phyloP scores from a whole-genome alignment of 2,888 invertebrate species.

The Megaustenia siamemsis region DNA sequence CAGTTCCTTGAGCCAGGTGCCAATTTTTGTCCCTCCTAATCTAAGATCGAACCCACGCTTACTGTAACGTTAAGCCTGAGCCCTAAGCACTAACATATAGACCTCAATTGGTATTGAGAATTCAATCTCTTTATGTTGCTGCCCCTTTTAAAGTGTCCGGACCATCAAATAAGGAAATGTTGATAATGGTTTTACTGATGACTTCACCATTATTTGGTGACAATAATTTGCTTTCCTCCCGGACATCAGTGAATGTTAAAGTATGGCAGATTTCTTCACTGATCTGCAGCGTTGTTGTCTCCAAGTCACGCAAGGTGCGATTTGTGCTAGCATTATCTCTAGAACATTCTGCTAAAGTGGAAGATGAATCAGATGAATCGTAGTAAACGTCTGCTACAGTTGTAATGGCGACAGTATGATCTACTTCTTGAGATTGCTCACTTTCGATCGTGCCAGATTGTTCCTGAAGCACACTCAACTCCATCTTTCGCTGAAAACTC shows the following conservation, averaged over 20 bases:
- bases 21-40: no score
- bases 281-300: not conserved
- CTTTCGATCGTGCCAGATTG: not conserved
- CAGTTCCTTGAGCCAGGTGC: no score
- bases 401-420: not conserved
- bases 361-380: not conserved
- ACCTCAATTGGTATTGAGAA: no score
- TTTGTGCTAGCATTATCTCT: not conserved
- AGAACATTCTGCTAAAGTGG: not conserved
- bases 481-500: not conserved
- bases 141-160: no score
- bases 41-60: no score
- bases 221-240: not conserved
- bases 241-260: constrained; percentile 16
- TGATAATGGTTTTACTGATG: not conserved
- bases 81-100: no score
- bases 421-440: not conserved
- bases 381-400: not conserved
- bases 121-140: no score
- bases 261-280: constrained; percentile 20
- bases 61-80: no score
- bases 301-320: no score
- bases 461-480: constrained; percentile 39
- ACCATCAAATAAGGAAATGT: not conserved
- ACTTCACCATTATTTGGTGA: not conserved